phyloP scores from a whole-genome alignment of 2,113 vertebrate genomes.

The Bujurquina vittata region DNA sequence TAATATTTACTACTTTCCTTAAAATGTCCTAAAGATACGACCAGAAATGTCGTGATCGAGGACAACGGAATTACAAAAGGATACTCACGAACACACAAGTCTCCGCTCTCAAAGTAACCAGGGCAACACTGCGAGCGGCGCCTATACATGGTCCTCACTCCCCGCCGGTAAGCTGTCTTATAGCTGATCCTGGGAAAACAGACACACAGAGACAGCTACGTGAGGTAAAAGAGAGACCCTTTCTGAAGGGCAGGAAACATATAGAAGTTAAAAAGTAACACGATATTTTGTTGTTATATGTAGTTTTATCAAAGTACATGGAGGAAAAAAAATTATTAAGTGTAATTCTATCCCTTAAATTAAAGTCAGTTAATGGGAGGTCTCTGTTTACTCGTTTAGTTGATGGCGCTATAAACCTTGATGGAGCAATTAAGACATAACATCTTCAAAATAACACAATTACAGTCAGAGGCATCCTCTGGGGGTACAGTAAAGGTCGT shows the following conservation, averaged over 20 bases:
- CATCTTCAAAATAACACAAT: conserved; percentile 18
- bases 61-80: conserved; percentile 39
- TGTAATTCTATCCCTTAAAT: background rate
- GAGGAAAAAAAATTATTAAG: background rate
- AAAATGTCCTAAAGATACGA: conserved; percentile 46
- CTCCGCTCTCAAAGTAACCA: conserved; percentile 94
- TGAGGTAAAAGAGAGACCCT: conserved; percentile 38
- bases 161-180: conserved; percentile 95
- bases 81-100: conserved; percentile 96
- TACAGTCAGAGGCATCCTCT: conserved; percentile 46
- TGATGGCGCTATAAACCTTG: conserved; percentile 57
- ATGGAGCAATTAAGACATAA: conserved; percentile 64
- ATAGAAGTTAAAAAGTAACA: background rate
- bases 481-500: background rate
- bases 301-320: conserved; percentile 10
- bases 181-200: conserved; percentile 92
- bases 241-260: conserved; percentile 50
- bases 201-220: conserved; percentile 44
- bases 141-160: conserved; percentile 96
- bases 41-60: conserved; percentile 55
- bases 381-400: conserved; percentile 35
- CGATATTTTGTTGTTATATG: conserved; percentile 4
- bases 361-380: conserved; percentile 13
- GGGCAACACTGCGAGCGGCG: conserved; percentile 98
- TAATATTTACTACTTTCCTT: conserved; percentile 40